These are phyloP conservation scores for Marmota monax DNA, from an alignment of 2,113 vertebrate species.

Conservation along the genomic window DNA sequence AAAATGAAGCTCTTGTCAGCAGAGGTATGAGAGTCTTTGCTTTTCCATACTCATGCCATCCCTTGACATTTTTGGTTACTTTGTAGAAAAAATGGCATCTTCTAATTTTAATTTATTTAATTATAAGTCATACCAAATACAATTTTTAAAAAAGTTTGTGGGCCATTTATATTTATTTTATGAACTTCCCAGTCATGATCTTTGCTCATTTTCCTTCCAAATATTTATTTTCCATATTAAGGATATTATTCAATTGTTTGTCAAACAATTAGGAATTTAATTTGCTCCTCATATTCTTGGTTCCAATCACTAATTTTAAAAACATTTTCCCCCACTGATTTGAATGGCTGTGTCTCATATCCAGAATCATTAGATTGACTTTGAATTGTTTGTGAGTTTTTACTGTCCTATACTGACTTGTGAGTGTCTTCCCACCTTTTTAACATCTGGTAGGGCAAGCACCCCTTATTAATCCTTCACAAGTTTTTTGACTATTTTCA, in stretches of 20 bases:
- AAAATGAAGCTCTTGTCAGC: not conserved
- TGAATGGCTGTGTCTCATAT: not conserved
- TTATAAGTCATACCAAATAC: not conserved
- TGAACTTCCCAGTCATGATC: not conserved
- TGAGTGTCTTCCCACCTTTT: too few relatives aligned
- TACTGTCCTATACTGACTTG: not conserved
- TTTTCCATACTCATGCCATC: not conserved
- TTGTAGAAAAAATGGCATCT: not conserved
- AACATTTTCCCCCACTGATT: not conserved
- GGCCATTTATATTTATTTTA: not conserved
- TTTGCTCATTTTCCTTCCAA: slow-evolving; percentile 40
- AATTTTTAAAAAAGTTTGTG: not conserved
- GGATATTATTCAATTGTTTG: not conserved
- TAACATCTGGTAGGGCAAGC: not conserved
- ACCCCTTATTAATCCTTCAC: not conserved
- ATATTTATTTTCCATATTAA: not conserved
- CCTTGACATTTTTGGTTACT: not conserved
- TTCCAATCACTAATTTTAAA: slow-evolving; percentile 11
- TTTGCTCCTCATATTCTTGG: not conserved
- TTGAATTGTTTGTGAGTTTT: not conserved
- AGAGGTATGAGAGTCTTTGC: not conserved
- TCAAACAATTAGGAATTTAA: not conserved
- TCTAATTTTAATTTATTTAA: slow-evolving; percentile 37
- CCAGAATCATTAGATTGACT: not conserved
- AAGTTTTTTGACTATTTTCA: slow-evolving; percentile 16